Base-by-base conservation (phyloP, 2,797 vertebrate species). In the Knipowitschia caucasica region DNA sequence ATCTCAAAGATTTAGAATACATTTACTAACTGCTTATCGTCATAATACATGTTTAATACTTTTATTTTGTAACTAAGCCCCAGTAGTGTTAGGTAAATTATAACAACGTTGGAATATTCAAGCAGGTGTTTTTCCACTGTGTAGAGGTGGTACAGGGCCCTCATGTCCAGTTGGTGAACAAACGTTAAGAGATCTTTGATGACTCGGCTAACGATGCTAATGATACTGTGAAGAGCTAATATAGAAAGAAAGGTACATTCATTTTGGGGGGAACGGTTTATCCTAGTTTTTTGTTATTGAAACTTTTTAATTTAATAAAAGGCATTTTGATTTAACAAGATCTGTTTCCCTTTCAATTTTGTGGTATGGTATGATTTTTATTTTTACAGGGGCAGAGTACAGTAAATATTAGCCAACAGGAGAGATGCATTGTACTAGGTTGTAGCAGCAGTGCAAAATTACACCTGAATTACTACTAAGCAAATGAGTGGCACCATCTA, bases 241-340 rank as follows among this genome's bases (percentile, higher is more conserved):
- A 47, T 55, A 70, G 71, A 74, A 67, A 55, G 50, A 59, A 79
- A 72, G 77, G 76, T 86, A 84, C 74, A 69, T 71, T 75, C 24
- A 57, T 78, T 68, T 57, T 53, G 54, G 55, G 66, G 27, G 53
- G 26, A 44, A 15, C 12, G 24, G 24, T 66, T 64, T 64, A n/a
- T 75, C 77, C 78, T 73, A 63, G 59, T 61, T 25, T 75, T 54
- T 38, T 82, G 85, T 85, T 82, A 61, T 81, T 82, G n/a, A 75
- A 73, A 57, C 71, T 77, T 91, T 91, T 88, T 90, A 87, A 89
- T 87, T 87, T 89, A 91, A 90, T 89, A 86, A 89, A 89, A 83
- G 67, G 18, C 79, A 69, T 86, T 85, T 80, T 81, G 70, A 84
- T 89, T 90, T 89, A 89, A 88, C 47, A 54, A 40, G 18, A 38